Conservation (phyloP, 1,140 invertebrate genomes). For the Tenebrio molitor region DNA sequence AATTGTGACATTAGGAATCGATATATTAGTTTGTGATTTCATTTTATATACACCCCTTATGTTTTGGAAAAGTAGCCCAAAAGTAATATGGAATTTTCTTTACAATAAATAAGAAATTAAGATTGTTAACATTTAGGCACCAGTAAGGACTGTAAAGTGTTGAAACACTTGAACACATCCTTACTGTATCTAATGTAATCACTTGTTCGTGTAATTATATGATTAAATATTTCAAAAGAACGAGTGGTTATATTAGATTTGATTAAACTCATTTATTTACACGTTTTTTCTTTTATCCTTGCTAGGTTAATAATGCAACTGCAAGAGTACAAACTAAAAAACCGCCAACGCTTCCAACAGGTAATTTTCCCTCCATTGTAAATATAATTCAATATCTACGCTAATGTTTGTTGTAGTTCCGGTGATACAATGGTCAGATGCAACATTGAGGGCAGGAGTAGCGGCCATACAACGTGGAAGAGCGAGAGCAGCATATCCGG, state of each 20-base stretch:
- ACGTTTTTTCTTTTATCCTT: slow-evolving; percentile 34
- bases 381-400: too few relatives aligned
- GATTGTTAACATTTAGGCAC: slow-evolving; percentile 1
- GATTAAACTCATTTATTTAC: slow-evolving; percentile 30
- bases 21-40: too few relatives aligned
- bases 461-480: slow-evolving; percentile 78
- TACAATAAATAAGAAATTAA: background rate
- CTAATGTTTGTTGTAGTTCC: slow-evolving; percentile 69
- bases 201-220: slow-evolving; percentile 58
- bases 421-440: slow-evolving; percentile 91
- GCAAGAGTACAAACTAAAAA: slow-evolving; percentile 98
- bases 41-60: too few relatives aligned
- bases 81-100: slow-evolving; percentile 12
- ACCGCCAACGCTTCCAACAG: slow-evolving; percentile 92
- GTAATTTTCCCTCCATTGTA: slow-evolving; percentile 69
- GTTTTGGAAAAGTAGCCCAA: too few relatives aligned
- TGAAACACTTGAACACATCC: slow-evolving; percentile 3
- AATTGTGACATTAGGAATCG: too few relatives aligned
- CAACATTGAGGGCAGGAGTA: slow-evolving; percentile 75
- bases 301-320: slow-evolving; percentile 97
- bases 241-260: slow-evolving; percentile 57
- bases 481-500: slow-evolving; percentile 77
- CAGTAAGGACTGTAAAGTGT: slow-evolving; percentile 15
- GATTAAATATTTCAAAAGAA: slow-evolving; percentile 30
- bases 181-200: slow-evolving; percentile 54